A percentile compares a stretch with the other conserved stretches of the same genome.
phyloP scores from a whole-genome alignment of 2,797 vertebrate genomes.

The Tamandua tetradactyla region DNA sequence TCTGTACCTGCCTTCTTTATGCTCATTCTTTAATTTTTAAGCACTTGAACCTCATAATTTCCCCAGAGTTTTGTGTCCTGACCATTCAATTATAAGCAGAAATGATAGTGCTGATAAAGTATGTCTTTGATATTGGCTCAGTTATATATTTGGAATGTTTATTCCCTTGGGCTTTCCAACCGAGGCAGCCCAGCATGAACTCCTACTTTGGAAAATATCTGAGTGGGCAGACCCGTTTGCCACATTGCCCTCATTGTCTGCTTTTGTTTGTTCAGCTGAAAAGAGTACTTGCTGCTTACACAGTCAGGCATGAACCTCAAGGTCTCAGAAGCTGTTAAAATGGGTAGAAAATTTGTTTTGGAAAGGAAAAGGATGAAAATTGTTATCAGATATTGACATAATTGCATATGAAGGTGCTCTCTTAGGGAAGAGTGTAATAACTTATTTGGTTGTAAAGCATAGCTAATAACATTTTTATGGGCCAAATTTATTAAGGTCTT shows the following conservation, averaged over 20 bases:
- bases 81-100: not conserved
- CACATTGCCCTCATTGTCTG: slow-evolving; percentile 79
- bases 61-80: not conserved
- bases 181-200: slow-evolving; percentile 68
- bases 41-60: slow-evolving; percentile 28
- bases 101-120: slow-evolving; percentile 45
- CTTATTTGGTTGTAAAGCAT: not conserved
- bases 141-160: slow-evolving; percentile 70
- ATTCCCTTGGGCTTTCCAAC: slow-evolving; percentile 65
- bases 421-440: slow-evolving; percentile 24
- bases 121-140: slow-evolving; percentile 55
- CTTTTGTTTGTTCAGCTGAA: slow-evolving; percentile 80
- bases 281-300: slow-evolving; percentile 67
- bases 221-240: slow-evolving; percentile 76
- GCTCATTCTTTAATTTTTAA: slow-evolving; percentile 52
- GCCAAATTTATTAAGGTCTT: slow-evolving; percentile 45
- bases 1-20: not conserved
- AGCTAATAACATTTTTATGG: slow-evolving; percentile 38
- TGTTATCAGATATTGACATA: slow-evolving; percentile 24
- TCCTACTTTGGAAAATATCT: slow-evolving; percentile 80
- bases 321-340: slow-evolving; percentile 62
- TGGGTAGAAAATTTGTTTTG: slow-evolving; percentile 57
- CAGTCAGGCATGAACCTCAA: slow-evolving; percentile 52
- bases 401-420: not conserved
- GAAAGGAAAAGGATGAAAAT: slow-evolving; percentile 54